These are phyloP conservation scores for Empidonax alnorum DNA, from an alignment of 2,113 vertebrate genomes.

Conservation along the genomic window DNA sequence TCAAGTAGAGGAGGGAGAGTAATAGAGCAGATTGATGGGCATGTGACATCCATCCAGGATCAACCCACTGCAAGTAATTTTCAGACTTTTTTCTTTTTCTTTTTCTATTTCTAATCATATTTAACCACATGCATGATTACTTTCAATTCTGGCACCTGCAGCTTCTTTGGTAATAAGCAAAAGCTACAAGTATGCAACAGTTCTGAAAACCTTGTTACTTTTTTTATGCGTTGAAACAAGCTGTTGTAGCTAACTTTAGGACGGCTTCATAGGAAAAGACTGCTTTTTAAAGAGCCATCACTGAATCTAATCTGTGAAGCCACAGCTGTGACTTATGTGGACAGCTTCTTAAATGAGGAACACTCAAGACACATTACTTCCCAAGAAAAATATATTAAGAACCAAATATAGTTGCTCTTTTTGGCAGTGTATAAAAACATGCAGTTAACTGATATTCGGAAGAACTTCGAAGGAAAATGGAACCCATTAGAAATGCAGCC, in stretches of 20 bases:
- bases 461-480: background rate
- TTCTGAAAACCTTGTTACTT: background rate
- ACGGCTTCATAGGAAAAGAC: background rate
- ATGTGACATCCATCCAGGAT: background rate
- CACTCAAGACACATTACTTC: background rate
- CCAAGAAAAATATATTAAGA: background rate
- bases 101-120: background rate
- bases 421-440: background rate
- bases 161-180: background rate
- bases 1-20: fast-evolving
- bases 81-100: background rate
- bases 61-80: background rate
- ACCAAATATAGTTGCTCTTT: background rate
- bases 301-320: background rate
- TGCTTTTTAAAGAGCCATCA: background rate
- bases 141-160: background rate
- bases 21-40: background rate
- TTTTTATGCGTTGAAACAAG: background rate
- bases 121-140: background rate
- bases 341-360: background rate
- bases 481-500: background rate
- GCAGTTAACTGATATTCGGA: background rate
- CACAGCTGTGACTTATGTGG: background rate
- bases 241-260: background rate
- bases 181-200: background rate